phyloP scores from a whole-genome alignment of 2,797 vertebrate genomes.

The Tapirus indicus region DNA sequence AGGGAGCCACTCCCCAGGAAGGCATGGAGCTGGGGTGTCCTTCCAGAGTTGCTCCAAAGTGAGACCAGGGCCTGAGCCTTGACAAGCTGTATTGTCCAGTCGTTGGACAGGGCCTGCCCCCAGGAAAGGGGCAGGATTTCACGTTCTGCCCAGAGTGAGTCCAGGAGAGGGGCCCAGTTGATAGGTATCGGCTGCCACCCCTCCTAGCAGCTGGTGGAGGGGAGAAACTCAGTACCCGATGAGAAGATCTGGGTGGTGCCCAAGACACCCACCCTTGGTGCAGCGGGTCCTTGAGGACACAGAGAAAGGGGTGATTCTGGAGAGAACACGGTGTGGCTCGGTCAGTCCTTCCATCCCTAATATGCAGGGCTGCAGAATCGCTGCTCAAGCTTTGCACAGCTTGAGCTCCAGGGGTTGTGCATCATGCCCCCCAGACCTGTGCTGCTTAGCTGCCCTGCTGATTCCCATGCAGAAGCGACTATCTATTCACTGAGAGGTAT shows the following conservation, averaged over 20 bases:
- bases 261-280: accelerated
- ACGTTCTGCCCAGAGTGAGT: not conserved
- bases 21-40: accelerated
- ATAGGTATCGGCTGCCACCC: not conserved
- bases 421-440: accelerated
- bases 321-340: not conserved
- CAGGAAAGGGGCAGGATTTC: not conserved
- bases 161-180: not conserved
- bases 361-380: accelerated
- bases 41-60: accelerated
- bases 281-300: not conserved
- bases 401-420: accelerated
- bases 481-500: accelerated
- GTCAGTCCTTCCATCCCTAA: not conserved
- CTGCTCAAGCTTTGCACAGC: too few species aligned
- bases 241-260: accelerated
- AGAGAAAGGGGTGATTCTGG: too few species aligned
- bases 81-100: not conserved
- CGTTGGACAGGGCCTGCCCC: accelerated
- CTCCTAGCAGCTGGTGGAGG: not conserved
- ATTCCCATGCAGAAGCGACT: accelerated
- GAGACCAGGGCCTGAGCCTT: not conserved
- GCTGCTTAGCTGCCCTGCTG: not conserved
- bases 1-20: accelerated
- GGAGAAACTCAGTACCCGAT: too few species aligned